Percentiles rank a stretch among this genome's conserved stretches.
These are phyloP conservation scores for Lepus timidus DNA, from an alignment of 2,113 vertebrate species.

Conservation along the genomic window DNA sequence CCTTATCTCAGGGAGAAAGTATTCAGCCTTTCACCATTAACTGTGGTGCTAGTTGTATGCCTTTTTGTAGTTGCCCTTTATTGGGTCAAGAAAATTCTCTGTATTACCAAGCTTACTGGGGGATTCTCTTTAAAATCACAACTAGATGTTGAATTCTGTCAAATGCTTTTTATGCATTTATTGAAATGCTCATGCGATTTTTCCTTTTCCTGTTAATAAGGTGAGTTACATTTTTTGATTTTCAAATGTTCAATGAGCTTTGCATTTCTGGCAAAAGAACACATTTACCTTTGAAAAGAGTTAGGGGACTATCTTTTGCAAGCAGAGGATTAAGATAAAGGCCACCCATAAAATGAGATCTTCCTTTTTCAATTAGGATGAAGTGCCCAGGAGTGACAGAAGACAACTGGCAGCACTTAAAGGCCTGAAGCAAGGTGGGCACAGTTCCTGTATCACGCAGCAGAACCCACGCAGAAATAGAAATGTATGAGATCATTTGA, in stretches of 20 bases:
- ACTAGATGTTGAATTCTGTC: not conserved
- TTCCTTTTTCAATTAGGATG: not conserved
- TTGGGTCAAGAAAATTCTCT: not conserved
- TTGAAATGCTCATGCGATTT: not conserved
- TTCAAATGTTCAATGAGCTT: constrained; percentile 48
- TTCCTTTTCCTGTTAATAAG: not conserved
- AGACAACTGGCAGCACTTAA: not conserved
- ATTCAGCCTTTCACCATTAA: not conserved
- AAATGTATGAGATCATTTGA: not conserved
- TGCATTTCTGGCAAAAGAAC: not conserved
- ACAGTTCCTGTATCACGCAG: not conserved
- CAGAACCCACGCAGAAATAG: not conserved
- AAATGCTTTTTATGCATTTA: not conserved
- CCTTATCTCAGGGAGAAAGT: not conserved
- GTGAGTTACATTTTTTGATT: not conserved
- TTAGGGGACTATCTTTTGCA: not conserved
- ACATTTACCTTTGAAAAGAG: not conserved
- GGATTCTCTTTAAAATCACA: not conserved
- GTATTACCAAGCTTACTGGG: not conserved
- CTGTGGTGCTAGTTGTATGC: not conserved
- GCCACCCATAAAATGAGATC: not conserved
- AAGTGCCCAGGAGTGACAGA: not conserved
- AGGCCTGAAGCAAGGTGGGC: not conserved
- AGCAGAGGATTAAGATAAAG: not conserved
- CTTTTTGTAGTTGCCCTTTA: not conserved